Percentiles rank a stretch among this genome's conserved stretches.
Conservation (phyloP, 2,797 vertebrate genomes). For the Pseudochirops corinnae region DNA sequence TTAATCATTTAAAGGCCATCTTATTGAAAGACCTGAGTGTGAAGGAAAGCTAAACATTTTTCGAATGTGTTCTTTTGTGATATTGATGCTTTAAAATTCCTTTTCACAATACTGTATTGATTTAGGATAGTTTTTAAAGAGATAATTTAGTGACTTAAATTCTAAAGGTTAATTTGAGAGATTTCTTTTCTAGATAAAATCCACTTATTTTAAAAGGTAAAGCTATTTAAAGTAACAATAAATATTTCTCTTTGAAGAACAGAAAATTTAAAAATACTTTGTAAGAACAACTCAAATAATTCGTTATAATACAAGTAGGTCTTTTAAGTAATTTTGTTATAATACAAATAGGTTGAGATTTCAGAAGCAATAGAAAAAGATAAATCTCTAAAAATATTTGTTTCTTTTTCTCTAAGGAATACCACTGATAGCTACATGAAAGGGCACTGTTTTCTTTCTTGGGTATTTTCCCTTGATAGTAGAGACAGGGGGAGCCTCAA, state of each 20-base stretch:
- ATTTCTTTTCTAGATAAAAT: not conserved
- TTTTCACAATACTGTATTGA: not conserved
- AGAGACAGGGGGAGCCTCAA: not conserved
- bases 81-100: conserved; percentile 1
- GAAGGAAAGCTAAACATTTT: conserved; percentile 7
- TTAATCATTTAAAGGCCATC: conserved; percentile 7
- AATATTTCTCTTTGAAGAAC: not conserved
- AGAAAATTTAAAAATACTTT: not conserved
- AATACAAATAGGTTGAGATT: not conserved
- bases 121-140: not conserved
- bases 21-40: conserved; percentile 11
- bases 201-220: not conserved
- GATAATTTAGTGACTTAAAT: not conserved
- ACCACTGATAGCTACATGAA: not conserved
- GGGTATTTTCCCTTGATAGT: not conserved
- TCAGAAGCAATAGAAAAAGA: not conserved
- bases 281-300: not conserved
- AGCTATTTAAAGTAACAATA: not conserved
- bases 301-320: not conserved
- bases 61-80: not conserved
- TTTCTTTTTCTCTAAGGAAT: not conserved
- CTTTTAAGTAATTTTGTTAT: not conserved
- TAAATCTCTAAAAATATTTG: not conserved
- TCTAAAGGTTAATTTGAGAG: not conserved
- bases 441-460: not conserved